Percentiles rank a stretch among this genome's conserved stretches.
Conservation (phyloP, 2,113 vertebrate species). For the Microtus richardsoni region DNA sequence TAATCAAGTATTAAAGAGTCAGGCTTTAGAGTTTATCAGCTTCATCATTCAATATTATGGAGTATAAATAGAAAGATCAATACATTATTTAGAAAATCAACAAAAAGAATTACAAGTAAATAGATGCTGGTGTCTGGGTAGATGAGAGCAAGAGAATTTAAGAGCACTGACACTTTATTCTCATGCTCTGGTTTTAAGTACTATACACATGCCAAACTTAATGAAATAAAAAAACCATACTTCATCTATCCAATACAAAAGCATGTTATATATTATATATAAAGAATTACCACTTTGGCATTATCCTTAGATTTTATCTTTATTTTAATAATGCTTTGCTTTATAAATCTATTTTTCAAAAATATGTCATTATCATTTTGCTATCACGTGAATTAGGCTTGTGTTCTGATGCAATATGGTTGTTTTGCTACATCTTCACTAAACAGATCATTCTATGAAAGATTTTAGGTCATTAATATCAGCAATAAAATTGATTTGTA, state of each 20-base stretch:
- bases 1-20: not conserved
- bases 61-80: not conserved
- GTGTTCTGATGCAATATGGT: not conserved
- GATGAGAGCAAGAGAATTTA: accelerated
- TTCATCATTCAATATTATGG: not conserved
- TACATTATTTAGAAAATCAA: not conserved
- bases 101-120: too few species aligned
- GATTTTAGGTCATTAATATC: not conserved
- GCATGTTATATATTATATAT: not conserved
- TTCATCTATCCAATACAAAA: not conserved
- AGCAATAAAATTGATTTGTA: not conserved
- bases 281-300: not conserved
- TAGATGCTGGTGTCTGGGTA: too few species aligned
- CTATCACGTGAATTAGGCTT: not conserved
- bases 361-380: not conserved
- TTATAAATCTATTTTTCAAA: not conserved
- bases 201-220: too few species aligned
- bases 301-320: not conserved
- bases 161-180: not conserved
- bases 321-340: not conserved
- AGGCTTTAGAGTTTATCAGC: not conserved
- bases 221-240: not conserved
- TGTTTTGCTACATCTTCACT: not conserved
- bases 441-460: not conserved
- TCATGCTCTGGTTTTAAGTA: too few species aligned